A percentile compares a stretch with the other conserved stretches of the same genome.
phyloP scores from a whole-genome alignment of 2,113 vertebrate genomes.

The Mustelus asterias region DNA sequence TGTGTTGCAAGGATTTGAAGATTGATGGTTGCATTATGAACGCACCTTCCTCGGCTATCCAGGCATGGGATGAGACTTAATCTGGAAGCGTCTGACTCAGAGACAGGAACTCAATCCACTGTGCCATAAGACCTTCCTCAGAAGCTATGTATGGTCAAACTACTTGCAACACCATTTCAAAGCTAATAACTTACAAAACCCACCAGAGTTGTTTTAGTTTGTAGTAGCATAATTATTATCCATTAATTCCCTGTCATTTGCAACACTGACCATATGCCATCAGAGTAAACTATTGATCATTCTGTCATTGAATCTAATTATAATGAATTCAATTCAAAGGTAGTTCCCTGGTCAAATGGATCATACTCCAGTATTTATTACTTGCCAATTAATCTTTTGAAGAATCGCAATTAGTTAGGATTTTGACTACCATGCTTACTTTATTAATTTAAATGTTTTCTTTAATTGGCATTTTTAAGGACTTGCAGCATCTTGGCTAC shows the following conservation, averaged over 20 bases:
- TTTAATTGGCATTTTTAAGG: neutral
- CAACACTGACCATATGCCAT: neutral
- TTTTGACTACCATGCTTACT: neutral
- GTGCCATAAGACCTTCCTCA: neutral
- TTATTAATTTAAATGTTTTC: slow-evolving; percentile 17
- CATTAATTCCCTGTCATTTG: neutral
- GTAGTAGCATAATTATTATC: neutral
- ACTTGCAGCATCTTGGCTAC: neutral
- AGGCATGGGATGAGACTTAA: neutral
- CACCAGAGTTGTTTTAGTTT: neutral
- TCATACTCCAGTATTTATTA: neutral
- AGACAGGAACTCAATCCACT: neutral
- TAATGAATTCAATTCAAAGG: slow-evolving; percentile 12
- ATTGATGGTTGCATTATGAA: neutral
- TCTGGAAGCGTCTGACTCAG: neutral
- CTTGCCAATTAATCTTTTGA: neutral
- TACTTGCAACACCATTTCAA: neutral
- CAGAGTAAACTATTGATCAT: slow-evolving; percentile 1
- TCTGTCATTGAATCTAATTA: neutral
- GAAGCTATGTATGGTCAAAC: neutral
- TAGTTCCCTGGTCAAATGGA: neutral
- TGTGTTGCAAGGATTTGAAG: neutral
- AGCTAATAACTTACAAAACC: neutral
- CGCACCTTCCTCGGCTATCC: neutral
- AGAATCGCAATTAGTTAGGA: neutral